Conservation (phyloP, 2,797 vertebrate species). For the Amazona ochrocephala region DNA sequence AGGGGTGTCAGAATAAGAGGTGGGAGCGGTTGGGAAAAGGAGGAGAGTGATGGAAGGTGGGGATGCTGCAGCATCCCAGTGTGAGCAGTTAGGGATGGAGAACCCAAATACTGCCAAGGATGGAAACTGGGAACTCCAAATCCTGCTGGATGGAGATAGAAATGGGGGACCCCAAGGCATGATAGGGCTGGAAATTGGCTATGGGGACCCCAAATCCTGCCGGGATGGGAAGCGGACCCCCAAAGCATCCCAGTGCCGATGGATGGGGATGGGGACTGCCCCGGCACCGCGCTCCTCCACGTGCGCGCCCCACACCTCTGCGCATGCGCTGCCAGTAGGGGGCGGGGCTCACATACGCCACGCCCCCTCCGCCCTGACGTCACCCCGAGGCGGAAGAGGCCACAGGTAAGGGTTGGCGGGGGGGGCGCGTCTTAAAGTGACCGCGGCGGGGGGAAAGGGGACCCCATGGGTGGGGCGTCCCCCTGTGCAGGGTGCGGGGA, state of each 20-base stretch:
- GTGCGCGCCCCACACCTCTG: fast-evolving
- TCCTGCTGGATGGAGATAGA: neutral
- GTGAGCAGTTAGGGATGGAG: neutral
- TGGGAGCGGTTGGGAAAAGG: neutral
- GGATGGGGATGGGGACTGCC: too few species aligned
- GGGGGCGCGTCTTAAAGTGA: neutral
- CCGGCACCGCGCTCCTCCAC: fast-evolving
- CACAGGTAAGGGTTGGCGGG: neutral
- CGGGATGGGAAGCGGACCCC: too few species aligned
- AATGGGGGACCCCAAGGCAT: too few species aligned
- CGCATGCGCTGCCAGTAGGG: fast-evolving
- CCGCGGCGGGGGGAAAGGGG: neutral
- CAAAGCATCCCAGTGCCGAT: too few species aligned
- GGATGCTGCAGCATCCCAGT: too few species aligned
- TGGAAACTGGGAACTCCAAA: neutral
- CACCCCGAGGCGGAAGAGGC: neutral
- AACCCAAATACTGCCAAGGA: neutral
- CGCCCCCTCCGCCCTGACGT: fast-evolving
- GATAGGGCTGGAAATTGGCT: neutral
- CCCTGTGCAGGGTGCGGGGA: too few species aligned
- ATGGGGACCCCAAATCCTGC: neutral
- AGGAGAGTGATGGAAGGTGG: too few species aligned
- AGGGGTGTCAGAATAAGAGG: neutral
- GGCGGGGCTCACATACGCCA: fast-evolving
- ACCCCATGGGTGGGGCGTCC: neutral